Evolutionary conservation across 2,888 invertebrate species (phyloP).

Genomic region (Acleris holmiana): DNA sequence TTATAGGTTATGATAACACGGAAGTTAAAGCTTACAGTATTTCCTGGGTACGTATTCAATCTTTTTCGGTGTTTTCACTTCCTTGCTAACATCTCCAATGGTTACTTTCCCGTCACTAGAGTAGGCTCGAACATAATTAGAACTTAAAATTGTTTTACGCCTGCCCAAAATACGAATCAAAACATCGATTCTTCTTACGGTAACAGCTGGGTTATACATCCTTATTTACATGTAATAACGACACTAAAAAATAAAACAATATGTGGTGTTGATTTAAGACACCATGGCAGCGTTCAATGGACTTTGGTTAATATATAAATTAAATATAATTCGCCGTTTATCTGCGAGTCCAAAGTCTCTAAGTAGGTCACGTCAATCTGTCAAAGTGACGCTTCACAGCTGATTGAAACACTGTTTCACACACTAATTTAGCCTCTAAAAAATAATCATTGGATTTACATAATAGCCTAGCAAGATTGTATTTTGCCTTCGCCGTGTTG

Average conservation of each 20-base stretch:
- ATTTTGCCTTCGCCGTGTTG: too few relatives aligned
- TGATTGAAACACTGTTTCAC: conserved; percentile 36
- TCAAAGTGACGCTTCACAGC: conserved; percentile 48
- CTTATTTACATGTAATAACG: conserved; percentile 41
- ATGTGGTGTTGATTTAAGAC: conserved; percentile 8
- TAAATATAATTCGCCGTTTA: conserved; percentile 44
- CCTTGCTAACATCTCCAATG: conserved; percentile 90
- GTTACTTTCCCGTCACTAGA: conserved; percentile 85
- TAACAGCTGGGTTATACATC: conserved; percentile 74
- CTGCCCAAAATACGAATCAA: conserved; percentile 77
- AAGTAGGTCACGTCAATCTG: conserved; percentile 41
- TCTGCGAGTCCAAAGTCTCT: conserved; percentile 72
- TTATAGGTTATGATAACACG: conserved; percentile 48
- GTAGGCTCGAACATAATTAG: conserved; percentile 72
- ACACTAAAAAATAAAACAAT: conserved; percentile 33
- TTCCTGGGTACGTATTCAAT: conserved; percentile 93
- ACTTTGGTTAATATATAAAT: conserved; percentile 47
- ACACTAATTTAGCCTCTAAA: background rate
- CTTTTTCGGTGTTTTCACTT: conserved; percentile 83
- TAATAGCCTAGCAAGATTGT: too few relatives aligned
- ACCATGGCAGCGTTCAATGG: conserved; percentile 12
- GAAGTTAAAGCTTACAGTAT: conserved; percentile 86
- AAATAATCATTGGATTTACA: too few relatives aligned
- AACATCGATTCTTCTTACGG: conserved; percentile 77
- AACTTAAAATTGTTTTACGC: conserved; percentile 64